phyloP scores from a whole-genome alignment of 30 jellyfish, hydroid and myxozoan genomes.

The Chironex yamaguchii region DNA sequence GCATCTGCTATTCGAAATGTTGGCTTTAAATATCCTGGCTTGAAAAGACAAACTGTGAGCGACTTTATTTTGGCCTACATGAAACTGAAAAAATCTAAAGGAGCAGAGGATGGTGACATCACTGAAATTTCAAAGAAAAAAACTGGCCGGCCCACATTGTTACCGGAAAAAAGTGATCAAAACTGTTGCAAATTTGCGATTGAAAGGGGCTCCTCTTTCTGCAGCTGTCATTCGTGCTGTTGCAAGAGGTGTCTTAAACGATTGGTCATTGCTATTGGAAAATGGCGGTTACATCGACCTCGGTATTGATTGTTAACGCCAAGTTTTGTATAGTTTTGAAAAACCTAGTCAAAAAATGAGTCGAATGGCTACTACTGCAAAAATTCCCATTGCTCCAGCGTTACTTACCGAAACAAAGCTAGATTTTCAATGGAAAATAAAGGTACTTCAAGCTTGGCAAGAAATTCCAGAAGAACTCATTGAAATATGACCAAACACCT shows the following conservation, averaged over 20 bases:
- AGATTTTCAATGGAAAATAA: constrained; percentile 6
- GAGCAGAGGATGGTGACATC: constrained; percentile 49
- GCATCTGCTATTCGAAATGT: constrained; percentile 20
- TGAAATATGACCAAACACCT: constrained; percentile 21
- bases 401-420: neutral
- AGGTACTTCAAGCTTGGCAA: neutral
- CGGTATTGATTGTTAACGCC: neutral
- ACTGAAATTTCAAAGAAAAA: constrained; percentile 44
- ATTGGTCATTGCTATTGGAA: neutral
- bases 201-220: neutral
- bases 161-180: constrained; percentile 16
- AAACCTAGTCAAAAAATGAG: neutral
- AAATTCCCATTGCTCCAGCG: neutral
- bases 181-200: neutral
- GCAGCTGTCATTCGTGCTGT: neutral
- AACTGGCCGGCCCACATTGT: constrained; percentile 57
- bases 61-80: constrained; percentile 40
- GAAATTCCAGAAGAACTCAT: constrained; percentile 22
- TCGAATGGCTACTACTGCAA: neutral
- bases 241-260: neutral
- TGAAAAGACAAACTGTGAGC: constrained; percentile 56
- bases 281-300: neutral
- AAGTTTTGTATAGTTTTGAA: constrained; percentile 12
- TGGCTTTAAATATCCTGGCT: constrained; percentile 21
- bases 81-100: constrained; percentile 39